A percentile compares a stretch with the other conserved stretches of the same genome.
Conservation (phyloP, 2,888 invertebrate species). For the Megalurothrips usitatus region DNA sequence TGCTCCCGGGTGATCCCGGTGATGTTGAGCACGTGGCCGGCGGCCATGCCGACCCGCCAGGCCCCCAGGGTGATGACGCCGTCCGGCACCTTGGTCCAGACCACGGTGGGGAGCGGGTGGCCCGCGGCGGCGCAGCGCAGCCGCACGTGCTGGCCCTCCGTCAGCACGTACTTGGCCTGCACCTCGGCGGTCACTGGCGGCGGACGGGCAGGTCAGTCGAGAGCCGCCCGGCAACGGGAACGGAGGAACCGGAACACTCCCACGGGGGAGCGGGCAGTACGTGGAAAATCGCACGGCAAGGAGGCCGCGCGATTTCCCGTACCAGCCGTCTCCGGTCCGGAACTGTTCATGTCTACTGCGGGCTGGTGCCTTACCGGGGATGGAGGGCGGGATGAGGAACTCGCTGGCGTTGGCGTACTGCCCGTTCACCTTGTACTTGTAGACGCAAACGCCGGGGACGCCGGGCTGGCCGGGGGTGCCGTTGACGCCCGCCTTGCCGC, state of each 20-base stretch:
- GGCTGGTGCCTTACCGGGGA: slow-evolving; percentile 61
- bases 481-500: slow-evolving; percentile 62
- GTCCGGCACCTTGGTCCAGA: slow-evolving; percentile 68
- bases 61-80: slow-evolving; percentile 39
- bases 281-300: too few relatives aligned
- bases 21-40: slow-evolving; percentile 64
- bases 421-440: slow-evolving; percentile 56
- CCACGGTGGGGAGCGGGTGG: slow-evolving; percentile 68
- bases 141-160: slow-evolving; percentile 76
- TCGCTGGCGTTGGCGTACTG: slow-evolving; percentile 58
- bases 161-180: slow-evolving; percentile 55
- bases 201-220: background rate
- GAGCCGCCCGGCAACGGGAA: too few relatives aligned
- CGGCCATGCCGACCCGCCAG: slow-evolving; percentile 59
- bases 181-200: background rate
- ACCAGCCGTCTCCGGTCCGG: too few relatives aligned
- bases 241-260: too few relatives aligned
- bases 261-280: too few relatives aligned
- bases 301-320: too few relatives aligned
- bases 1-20: slow-evolving; percentile 68
- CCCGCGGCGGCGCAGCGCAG: slow-evolving; percentile 77
- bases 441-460: slow-evolving; percentile 54
- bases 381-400: slow-evolving; percentile 79
- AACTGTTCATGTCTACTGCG: too few relatives aligned
- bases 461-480: slow-evolving; percentile 77